A percentile compares a stretch with the other conserved stretches of the same genome.
Conservation (phyloP, 2,113 vertebrate species). For the Pseudopipra pipra region DNA sequence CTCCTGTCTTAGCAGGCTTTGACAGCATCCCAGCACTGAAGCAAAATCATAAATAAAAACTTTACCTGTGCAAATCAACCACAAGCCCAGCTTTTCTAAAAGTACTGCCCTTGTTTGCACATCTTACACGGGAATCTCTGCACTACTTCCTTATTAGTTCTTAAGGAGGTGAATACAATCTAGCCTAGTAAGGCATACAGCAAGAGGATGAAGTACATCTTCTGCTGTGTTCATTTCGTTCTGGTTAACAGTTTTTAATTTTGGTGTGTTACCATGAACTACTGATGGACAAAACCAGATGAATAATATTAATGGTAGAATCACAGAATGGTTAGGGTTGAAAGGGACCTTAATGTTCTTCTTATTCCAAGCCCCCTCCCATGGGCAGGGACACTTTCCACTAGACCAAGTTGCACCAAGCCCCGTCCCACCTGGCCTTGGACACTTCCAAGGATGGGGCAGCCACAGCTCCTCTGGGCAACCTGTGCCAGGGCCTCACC, state of each 20-base stretch:
- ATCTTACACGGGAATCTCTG: accelerated
- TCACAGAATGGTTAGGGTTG: not conserved
- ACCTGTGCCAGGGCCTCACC: not conserved
- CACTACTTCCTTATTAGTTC: not conserved
- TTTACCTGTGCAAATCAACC: not conserved
- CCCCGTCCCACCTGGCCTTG: not conserved
- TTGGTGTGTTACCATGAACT: not conserved
- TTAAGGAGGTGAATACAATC: no score
- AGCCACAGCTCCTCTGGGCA: not conserved
- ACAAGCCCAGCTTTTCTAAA: not conserved
- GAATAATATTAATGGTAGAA: not conserved
- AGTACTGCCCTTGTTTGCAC: accelerated
- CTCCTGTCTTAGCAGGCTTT: not conserved
- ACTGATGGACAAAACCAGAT: not conserved
- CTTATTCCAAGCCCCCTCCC: accelerated
- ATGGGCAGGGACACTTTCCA: not conserved
- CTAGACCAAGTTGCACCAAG: not conserved
- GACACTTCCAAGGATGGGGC: not conserved
- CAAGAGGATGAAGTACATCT: not conserved
- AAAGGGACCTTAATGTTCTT: not conserved
- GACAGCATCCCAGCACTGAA: not conserved
- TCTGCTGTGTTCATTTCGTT: not conserved
- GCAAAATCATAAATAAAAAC: accelerated
- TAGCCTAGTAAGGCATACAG: not conserved
- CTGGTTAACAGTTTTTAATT: not conserved